These are phyloP conservation scores for Xiphorhynchus elegans DNA, from an alignment of 2,113 vertebrate species.

Conservation along the genomic window DNA sequence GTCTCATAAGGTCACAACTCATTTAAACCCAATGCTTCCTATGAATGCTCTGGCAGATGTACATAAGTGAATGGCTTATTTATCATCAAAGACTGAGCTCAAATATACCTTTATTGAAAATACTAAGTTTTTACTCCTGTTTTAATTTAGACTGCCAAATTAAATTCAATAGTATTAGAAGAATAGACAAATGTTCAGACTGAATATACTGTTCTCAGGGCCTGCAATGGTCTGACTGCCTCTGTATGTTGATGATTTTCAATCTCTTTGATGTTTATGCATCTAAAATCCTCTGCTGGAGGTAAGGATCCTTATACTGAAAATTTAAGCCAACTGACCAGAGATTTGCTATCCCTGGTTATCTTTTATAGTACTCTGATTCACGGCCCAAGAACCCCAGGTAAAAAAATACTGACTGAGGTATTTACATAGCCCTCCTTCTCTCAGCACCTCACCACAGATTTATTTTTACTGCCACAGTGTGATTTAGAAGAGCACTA, in stretches of 20 bases:
- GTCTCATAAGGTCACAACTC: constrained; percentile 69
- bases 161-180: constrained; percentile 10
- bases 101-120: constrained; percentile 39
- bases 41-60: constrained; percentile 61
- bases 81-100: constrained; percentile 38
- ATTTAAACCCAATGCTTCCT: constrained; percentile 51
- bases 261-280: not conserved
- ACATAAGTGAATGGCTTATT: constrained; percentile 59
- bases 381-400: not conserved
- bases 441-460: rapidly evolving
- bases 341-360: not conserved
- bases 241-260: not conserved
- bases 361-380: not conserved
- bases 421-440: not conserved
- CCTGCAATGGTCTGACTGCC: not conserved
- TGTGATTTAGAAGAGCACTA: not conserved
- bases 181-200: not conserved
- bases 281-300: not conserved
- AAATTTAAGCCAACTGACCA: not conserved
- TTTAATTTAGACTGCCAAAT: constrained; percentile 9
- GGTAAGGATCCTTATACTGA: not conserved
- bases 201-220: not conserved
- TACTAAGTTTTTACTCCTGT: not conserved
- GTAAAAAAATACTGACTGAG: not conserved
- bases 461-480: not conserved